A percentile compares a stretch with the other conserved stretches of the same genome.
These are phyloP conservation scores for Hydractinia echinata DNA, from an alignment of 30 jellyfish, hydroid and myxozoan species.

Conservation along the genomic window DNA sequence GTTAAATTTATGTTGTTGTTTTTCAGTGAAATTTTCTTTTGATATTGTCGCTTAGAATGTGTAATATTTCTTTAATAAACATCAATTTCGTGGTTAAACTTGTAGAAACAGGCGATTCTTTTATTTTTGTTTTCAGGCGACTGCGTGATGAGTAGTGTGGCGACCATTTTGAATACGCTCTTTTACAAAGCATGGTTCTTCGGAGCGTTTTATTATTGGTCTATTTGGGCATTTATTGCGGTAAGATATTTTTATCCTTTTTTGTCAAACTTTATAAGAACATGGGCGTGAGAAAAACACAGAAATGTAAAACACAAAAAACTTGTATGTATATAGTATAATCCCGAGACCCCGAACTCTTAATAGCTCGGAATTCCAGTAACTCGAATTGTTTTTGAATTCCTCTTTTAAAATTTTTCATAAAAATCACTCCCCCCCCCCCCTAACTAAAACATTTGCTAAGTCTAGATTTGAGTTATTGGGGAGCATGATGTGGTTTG, in stretches of 20 bases:
- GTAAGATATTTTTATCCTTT: slow-evolving; percentile 36
- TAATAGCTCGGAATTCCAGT: too few species aligned
- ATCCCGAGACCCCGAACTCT: too few species aligned
- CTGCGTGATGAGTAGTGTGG: slow-evolving; percentile 69
- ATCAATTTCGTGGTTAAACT: too few species aligned
- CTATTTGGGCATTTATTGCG: slow-evolving; percentile 68
- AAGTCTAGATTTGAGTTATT: too few species aligned
- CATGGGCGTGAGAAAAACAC: background rate
- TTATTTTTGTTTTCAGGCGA: slow-evolving; percentile 26
- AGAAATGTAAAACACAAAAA: background rate
- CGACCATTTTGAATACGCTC: slow-evolving; percentile 56
- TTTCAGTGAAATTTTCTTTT: background rate
- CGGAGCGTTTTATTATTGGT: slow-evolving; percentile 84
- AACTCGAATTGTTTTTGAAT: too few species aligned
- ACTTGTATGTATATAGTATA: too few species aligned
- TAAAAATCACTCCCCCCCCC: too few species aligned
- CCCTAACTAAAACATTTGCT: too few species aligned
- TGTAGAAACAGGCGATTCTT: background rate
- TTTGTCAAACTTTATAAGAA: background rate
- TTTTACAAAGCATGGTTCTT: slow-evolving; percentile 91
- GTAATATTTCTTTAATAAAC: background rate
- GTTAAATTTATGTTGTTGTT: background rate
- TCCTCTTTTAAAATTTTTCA: too few species aligned
- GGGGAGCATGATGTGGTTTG: too few species aligned
- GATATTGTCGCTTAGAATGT: background rate